Percentiles rank a stretch among this genome's conserved stretches.
Evolutionary conservation across 2,888 invertebrate species (phyloP).

Genomic region (Eupithecia subfuscata): DNA sequence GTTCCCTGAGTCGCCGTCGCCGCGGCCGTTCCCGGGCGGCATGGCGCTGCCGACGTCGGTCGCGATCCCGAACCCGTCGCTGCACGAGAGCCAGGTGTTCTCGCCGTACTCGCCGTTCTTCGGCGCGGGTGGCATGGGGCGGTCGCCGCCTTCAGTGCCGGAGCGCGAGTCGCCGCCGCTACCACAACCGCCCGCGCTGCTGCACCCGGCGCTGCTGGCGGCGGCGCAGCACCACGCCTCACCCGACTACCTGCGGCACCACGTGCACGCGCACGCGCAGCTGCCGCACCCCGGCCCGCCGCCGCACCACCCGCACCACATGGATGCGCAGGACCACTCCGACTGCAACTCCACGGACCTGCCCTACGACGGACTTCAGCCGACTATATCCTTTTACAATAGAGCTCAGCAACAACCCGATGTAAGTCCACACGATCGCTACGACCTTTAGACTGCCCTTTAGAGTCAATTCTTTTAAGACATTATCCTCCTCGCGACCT

Average conservation of each 20-base stretch:
- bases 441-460: not conserved
- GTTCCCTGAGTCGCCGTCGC: conserved; percentile 88
- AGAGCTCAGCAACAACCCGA: conserved; percentile 63
- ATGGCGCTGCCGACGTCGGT: conserved; percentile 97
- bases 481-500: not conserved
- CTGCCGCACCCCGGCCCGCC: conserved; percentile 91
- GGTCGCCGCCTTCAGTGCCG: conserved; percentile 85
- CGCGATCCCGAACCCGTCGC: conserved; percentile 97
- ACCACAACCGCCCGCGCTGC: conserved; percentile 92
- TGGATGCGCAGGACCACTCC: conserved; percentile 94
- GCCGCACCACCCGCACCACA: conserved; percentile 89
- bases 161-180: conserved; percentile 93
- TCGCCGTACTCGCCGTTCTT: conserved; percentile 96
- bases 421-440: conserved; percentile 2
- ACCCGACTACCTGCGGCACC: conserved; percentile 90
- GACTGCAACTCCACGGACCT: conserved; percentile 96
- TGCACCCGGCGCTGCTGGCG: conserved; percentile 93
- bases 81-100: conserved; percentile 97
- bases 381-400: conserved; percentile 96
- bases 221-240: conserved; percentile 93
- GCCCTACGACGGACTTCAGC: conserved; percentile 95
- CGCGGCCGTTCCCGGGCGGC: conserved; percentile 91
- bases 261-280: conserved; percentile 83
- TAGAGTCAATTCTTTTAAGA: not conserved
- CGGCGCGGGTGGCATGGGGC: conserved; percentile 84